Base-by-base conservation (phyloP, 2,888 invertebrate genomes). In the Nebria brevicollis region DNA sequence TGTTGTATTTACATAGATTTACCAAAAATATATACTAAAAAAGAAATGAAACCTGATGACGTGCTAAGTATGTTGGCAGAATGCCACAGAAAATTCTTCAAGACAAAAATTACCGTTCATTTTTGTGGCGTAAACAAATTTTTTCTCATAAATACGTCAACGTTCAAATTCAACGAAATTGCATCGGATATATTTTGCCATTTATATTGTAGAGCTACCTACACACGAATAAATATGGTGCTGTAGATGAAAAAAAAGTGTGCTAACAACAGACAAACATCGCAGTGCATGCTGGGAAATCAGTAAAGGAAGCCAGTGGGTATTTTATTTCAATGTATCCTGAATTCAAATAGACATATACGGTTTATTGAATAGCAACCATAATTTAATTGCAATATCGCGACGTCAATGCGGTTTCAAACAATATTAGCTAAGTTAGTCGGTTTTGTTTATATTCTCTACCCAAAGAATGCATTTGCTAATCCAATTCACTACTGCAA, bases 51-150 rank as follows among this genome's bases (percentile, higher is more conserved):
- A 76, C 66, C 54, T 77, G 77, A 77, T 77, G 77, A 77, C 70
- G 77, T 77, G 43, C 43, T 70, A 70, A 77, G 77, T 77, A 70
- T 68, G 66, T 77, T 77, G 77, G 77, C 42, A 20, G 20, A 7
- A 25, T 77, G 77, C 77, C 77, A 77, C 43, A 7, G 13, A 13
- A 76, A 20, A 76, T 54, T 42, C 66, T 42, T 65, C 11, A 65
- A 34, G 75, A 64, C 65, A 76, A 75, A 77, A 77, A 77, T 70
- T 42, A 20, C 68, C 65, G 70, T 77, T 77, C 64, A 77, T 77
- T 70, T 77, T 77, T 77, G 54, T 77, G 70, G 77, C 77, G 77
- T 77, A 77, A 77, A 77, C 77, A 77, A 77, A 77, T 77, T 77
- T 77, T 77, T 77, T 77, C 77, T 66, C 26, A 77, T 77, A 70